Percentiles rank a stretch among this genome's conserved stretches.
Conservation (phyloP, 2,113 vertebrate species). For the Perca flavescens region DNA sequence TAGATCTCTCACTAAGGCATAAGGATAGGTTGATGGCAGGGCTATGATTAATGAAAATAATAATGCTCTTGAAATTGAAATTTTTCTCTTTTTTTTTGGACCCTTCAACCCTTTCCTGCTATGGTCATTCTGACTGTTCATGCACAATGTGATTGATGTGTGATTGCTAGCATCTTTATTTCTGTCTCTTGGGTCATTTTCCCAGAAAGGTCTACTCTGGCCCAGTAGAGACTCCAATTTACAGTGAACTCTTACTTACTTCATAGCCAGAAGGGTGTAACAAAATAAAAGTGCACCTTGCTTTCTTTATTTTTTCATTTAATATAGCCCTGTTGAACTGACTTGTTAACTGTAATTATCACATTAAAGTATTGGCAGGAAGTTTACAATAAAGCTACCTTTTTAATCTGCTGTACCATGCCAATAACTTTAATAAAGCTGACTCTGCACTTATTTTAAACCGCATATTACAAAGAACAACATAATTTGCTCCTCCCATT, state of each 20-base stretch:
- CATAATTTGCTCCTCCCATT: neutral
- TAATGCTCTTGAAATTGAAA: constrained; percentile 99
- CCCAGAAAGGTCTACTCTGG: constrained; percentile 39
- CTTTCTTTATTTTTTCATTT: constrained; percentile 32
- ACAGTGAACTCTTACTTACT: constrained; percentile 56
- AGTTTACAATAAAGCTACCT: neutral
- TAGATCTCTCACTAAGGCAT: constrained; percentile 99
- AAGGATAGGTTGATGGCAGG: constrained; percentile 95
- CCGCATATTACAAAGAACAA: constrained; percentile 13
- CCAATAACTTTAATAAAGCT: neutral
- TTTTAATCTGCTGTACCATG: neutral
- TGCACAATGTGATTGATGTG: constrained; percentile 92
- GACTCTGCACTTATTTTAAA: constrained; percentile 27
- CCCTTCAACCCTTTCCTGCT: constrained; percentile 83
- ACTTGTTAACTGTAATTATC: constrained; percentile 45
- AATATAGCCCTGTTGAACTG: constrained; percentile 29
- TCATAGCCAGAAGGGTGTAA: constrained; percentile 31
- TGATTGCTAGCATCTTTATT: constrained; percentile 81
- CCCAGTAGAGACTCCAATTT: constrained; percentile 47
- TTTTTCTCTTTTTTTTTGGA: constrained; percentile 93
- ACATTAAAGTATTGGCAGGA: constrained; percentile 12
- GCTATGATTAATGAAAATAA: constrained; percentile 99
- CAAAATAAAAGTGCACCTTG: constrained; percentile 10
- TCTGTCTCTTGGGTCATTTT: constrained; percentile 62
- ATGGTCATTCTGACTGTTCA: constrained; percentile 87